phyloP scores from a whole-genome alignment of 2,888 invertebrate species.

The Cephus pulcher region DNA sequence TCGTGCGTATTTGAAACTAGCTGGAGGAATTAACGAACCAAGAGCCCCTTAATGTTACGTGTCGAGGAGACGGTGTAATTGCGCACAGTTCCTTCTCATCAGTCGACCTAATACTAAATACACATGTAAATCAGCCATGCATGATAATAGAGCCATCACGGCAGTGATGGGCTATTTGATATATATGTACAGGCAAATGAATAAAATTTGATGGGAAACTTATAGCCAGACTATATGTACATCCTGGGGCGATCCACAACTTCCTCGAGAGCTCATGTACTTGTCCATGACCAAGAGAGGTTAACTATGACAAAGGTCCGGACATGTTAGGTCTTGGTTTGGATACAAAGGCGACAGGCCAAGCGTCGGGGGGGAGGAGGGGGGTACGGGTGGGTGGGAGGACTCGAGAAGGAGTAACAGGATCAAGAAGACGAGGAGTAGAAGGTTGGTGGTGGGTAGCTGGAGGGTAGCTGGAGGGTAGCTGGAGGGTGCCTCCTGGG shows the following conservation, averaged over 20 bases:
- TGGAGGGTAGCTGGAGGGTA: not conserved
- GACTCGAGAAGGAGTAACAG: not conserved
- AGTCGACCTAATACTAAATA: not conserved
- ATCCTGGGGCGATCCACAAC: not conserved
- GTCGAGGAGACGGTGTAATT: not conserved
- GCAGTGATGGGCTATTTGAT: not conserved
- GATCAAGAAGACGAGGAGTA: not conserved
- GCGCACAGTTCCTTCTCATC: not conserved
- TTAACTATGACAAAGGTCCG: constrained; percentile 23
- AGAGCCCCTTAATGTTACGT: not conserved
- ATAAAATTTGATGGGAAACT: not conserved
- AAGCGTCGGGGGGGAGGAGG: not conserved
- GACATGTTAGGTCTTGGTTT: constrained; percentile 18
- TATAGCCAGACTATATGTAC: not conserved
- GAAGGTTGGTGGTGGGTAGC: not conserved
- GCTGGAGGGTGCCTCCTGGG: not conserved
- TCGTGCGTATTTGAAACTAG: not conserved
- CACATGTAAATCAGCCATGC: not conserved
- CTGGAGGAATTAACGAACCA: not conserved
- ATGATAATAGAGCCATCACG: not conserved
- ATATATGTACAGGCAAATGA: not conserved
- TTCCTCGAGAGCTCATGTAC: not conserved
- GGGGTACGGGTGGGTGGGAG: not conserved
- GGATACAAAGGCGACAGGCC: constrained; percentile 13
- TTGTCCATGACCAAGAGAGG: constrained; percentile 4